A percentile compares a stretch with the other conserved stretches of the same genome.
phyloP scores from a whole-genome alignment of 2,113 vertebrate genomes.

The Lagopus muta region DNA sequence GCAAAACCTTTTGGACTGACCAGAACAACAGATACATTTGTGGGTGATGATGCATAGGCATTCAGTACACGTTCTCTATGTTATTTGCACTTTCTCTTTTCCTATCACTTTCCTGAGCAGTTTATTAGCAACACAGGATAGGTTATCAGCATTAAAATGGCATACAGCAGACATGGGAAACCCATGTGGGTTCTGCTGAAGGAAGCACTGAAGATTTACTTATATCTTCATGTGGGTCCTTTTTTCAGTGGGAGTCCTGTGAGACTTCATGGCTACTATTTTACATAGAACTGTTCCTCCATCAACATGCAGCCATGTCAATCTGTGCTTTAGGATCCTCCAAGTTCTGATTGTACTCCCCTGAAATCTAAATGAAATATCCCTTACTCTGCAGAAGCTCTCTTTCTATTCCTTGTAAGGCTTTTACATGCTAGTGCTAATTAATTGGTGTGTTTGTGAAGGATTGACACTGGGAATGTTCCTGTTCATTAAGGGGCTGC shows the following conservation, averaged over 20 bases:
- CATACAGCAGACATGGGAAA: background rate
- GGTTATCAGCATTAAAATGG: background rate
- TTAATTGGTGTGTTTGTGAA: background rate
- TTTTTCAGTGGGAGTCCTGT: background rate
- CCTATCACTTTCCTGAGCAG: background rate
- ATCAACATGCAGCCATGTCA: background rate
- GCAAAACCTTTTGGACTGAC: background rate
- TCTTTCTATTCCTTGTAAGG: background rate
- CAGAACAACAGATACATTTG: background rate
- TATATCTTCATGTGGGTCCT: background rate
- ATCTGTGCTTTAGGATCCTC: background rate
- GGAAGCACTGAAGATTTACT: background rate
- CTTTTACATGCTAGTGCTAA: background rate
- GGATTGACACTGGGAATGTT: background rate
- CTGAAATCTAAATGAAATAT: background rate
- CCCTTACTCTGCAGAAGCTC: background rate
- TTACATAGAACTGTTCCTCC: background rate
- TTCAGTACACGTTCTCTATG: background rate
- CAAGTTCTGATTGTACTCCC: background rate
- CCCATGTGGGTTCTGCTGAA: background rate
- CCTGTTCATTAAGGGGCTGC: background rate
- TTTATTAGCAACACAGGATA: background rate
- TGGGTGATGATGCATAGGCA: background rate
- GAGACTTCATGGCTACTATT: background rate
- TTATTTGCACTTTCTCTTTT: background rate